phyloP scores from a whole-genome alignment of 64 coral and sea anemone species.

The Montipora cactus region DNA sequence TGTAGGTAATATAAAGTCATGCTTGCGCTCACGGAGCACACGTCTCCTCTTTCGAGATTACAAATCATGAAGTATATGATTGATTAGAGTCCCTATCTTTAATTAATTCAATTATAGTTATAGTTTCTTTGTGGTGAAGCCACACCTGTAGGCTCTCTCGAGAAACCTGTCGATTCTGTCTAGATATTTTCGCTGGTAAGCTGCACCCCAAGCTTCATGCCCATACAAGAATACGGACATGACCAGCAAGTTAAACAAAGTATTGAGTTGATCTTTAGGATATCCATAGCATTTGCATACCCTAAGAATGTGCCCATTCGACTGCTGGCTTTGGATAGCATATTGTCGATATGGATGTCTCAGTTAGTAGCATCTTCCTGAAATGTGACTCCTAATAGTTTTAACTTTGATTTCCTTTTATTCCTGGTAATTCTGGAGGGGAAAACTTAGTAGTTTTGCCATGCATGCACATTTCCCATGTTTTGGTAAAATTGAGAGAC shows the following conservation, averaged over 20 bases:
- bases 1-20: background rate
- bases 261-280: background rate
- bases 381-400: background rate
- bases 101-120: background rate
- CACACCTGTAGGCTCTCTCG: background rate
- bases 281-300: slow-evolving; percentile 38
- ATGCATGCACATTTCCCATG: too few species aligned
- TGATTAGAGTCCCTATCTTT: background rate
- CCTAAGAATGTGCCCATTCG: slow-evolving; percentile 34
- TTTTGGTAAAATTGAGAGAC: background rate
- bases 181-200: background rate
- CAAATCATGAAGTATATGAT: background rate
- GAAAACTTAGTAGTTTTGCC: too few species aligned
- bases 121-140: background rate
- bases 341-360: background rate
- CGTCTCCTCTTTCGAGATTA: background rate
- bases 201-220: background rate
- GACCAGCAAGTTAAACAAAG: slow-evolving; percentile 12
- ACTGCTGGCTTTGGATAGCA: background rate
- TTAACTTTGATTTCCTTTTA: too few species aligned
- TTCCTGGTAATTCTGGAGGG: too few species aligned
- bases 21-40: background rate
- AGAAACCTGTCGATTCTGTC: background rate
- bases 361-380: background rate
- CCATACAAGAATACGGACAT: background rate